Base-by-base conservation (phyloP, 1,140 invertebrate genomes). In the Pissodes strobi region DNA sequence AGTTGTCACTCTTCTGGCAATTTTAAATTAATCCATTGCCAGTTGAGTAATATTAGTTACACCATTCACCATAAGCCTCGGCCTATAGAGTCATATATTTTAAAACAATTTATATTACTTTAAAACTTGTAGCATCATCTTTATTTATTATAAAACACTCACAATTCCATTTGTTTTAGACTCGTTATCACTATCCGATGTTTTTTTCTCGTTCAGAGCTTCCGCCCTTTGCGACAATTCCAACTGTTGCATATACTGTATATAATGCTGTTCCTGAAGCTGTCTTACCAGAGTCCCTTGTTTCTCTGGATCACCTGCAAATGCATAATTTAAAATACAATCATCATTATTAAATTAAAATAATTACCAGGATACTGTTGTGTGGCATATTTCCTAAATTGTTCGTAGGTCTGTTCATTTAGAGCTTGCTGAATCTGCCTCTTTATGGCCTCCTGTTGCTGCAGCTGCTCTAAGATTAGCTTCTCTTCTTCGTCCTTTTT, bases 191-290 rank as follows among this genome's bases (percentile, higher is more conserved):
- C 73, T 66, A 22, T 78, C 74, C 67, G 79, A 74, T 60, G 68
- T 8, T 4, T 70, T 59, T 74, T 78, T 37, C 73, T 72, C 45
- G 52, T 49, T 46, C 53, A 55, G 45, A 13, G 62, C 23, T 21
- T 59, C 38, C 9, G 37, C 61, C 56, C 69, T 60, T 62, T 76
- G 74, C 34, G 71, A 81, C 61, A 84, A 77, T 52, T 88, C 84
- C 25, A 88, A 71, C 74, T 93, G 94, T 74, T 97, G 91, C 88
- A 98, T 96, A 75, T 98, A 99, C 74, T 98, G 95, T 75, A 97
- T 93, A 77, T 97, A 99, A 80, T 99, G 96, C 72, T 98, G 94
- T 69, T 97, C 95, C 81, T 98, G 96, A 34, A 99, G 78, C 74
- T 98, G 95, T 43, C 88, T 83, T 49, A 99, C 94, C 13, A 98